Percentiles rank a stretch among this genome's conserved stretches.
Conservation (phyloP, 2,113 vertebrate genomes). For the Casuarius casuarius region DNA sequence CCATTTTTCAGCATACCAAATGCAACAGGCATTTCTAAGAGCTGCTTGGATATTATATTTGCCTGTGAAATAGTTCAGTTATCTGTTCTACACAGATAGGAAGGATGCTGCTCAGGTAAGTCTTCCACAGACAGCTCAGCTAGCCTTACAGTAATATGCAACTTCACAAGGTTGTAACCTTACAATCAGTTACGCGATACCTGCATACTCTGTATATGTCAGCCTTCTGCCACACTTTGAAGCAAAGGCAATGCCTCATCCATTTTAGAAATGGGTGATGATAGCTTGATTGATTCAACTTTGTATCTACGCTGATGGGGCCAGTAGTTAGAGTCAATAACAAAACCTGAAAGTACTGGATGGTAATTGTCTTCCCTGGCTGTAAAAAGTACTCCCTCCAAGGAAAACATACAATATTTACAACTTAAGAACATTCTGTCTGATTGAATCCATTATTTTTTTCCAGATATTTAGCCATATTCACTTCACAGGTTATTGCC, state of each 20-base stretch:
- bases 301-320: neutral
- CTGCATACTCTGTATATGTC: accelerated
- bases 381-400: neutral
- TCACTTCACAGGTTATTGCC: accelerated
- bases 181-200: accelerated
- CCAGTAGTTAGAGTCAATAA: neutral
- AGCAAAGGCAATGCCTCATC: no score
- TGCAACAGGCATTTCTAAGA: neutral
- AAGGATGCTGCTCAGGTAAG: neutral
- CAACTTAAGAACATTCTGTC: neutral
- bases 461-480: neutral
- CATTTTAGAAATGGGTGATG: accelerated
- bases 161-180: neutral
- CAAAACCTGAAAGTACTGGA: neutral
- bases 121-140: neutral
- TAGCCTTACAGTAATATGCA: neutral
- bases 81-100: neutral
- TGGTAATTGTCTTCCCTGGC: neutral
- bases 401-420: neutral
- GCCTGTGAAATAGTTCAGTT: neutral
- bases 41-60: neutral
- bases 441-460: neutral
- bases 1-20: neutral
- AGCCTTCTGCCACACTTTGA: neutral
- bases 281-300: neutral